Evolutionary conservation across 2,797 vertebrate genomes (phyloP).

Genomic region (Coccyzus lansbergi): DNA sequence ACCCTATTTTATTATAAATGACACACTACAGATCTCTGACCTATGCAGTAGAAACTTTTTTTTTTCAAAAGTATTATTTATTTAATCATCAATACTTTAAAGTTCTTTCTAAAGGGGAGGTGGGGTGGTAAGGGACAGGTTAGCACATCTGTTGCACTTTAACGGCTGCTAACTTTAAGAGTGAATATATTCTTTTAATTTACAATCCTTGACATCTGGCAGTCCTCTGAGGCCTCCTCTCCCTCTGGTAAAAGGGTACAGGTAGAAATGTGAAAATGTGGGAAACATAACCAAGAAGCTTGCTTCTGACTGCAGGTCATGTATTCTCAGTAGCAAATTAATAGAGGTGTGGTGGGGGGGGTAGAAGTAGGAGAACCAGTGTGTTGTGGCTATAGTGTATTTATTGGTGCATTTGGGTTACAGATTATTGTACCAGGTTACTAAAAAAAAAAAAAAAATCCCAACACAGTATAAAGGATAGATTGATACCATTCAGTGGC

Average conservation of each 20-base stretch:
- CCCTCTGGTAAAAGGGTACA: background rate
- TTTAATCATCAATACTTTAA: background rate
- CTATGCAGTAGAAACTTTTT: background rate
- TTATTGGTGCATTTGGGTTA: background rate
- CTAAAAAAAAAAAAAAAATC: background rate
- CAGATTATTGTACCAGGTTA: background rate
- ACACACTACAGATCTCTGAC: background rate
- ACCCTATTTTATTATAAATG: background rate
- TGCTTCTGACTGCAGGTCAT: background rate
- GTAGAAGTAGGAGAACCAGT: accelerated
- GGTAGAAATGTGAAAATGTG: background rate
- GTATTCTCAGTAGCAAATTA: background rate
- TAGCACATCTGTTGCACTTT: background rate
- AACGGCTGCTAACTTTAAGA: background rate
- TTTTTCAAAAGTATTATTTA: background rate
- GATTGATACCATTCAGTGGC: background rate
- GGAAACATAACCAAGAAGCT: background rate
- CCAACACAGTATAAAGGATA: background rate
- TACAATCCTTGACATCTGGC: background rate
- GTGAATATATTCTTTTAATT: background rate
- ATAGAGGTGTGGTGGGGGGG: background rate
- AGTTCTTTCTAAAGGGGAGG: background rate
- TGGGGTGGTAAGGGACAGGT: too few relatives aligned
- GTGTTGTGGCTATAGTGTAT: background rate
- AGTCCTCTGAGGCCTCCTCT: background rate